Evolutionary conservation across 2,113 vertebrate species (phyloP), one percentile per base, ranked within the genome.

Genomic region (Grammomys surdaster): DNA sequence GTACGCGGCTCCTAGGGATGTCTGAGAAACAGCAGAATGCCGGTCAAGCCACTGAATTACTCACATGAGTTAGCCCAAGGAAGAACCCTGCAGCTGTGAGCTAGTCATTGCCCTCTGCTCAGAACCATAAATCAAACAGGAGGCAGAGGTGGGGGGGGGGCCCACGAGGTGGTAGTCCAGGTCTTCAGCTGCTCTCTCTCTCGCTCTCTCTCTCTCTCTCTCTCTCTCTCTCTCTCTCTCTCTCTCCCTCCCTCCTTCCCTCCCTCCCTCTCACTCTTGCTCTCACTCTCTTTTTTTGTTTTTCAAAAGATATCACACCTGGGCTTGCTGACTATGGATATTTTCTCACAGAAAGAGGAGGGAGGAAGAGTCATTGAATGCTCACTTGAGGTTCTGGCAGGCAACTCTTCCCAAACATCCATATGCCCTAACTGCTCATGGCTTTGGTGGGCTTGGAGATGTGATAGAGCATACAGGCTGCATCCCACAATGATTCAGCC

Each of bases 51-150:
- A 7, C 31, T 51, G 7, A 31, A 63, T 31, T 0, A 0, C 28
- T 89, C 60, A 14, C 10, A 0, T 0, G 0, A 3, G 2, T 2
- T 16, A 3, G 26, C 4, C 13, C 1, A 28, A 24, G 31, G 89
- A 65, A 67, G 58, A 40, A 16, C 3, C 4, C 7, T 10, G 17
- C 4, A 10, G 33, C 33, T 5, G 0, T 2, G 40, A 31, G 24
- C 1, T 10, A 2, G 26, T 11, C 60, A 2, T 5, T 0, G 4
- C 12, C 33, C 8, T 28, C 16, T 9, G 22, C n/a, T 54, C 10
- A 72, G 8, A 48, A 20, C 24, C 46, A 90, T 16, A 16, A 26
- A 2, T 67, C 26, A 22, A 69, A 1, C 1, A 43, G 9, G 0
- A 60, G 46, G 28, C 67, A 1, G 9, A 24, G 31, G 31, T 17